These are phyloP conservation scores for Aphelenchoides bicaudatus DNA, from an alignment of 2,888 invertebrate species.

Conservation along the genomic window DNA sequence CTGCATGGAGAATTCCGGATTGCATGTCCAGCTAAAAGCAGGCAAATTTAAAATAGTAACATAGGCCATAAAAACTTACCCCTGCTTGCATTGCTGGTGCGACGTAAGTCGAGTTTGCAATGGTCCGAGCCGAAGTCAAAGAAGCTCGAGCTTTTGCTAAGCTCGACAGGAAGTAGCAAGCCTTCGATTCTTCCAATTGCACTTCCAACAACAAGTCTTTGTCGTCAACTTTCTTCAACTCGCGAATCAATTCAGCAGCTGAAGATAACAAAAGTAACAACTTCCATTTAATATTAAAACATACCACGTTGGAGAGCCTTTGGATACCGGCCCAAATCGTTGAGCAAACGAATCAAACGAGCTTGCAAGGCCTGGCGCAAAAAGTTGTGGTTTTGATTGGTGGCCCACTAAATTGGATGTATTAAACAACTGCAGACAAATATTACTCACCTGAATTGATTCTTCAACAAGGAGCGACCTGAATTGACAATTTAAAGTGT, in stretches of 20 bases:
- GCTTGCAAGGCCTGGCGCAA: slow-evolving; percentile 91
- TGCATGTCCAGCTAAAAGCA: slow-evolving; percentile 79
- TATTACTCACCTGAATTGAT: not conserved
- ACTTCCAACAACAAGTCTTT: slow-evolving; percentile 98
- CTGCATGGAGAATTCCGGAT: slow-evolving; percentile 95
- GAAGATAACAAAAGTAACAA: slow-evolving; percentile 26
- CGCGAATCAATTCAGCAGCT: slow-evolving; percentile 73
- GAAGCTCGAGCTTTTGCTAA: slow-evolving; percentile 85
- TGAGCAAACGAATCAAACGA: slow-evolving; percentile 84
- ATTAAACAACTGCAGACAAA: slow-evolving; percentile 63
- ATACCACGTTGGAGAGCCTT: slow-evolving; percentile 50
- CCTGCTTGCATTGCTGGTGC: slow-evolving; percentile 33
- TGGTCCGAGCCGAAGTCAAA: slow-evolving; percentile 94
- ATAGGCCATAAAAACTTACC: too few species aligned
- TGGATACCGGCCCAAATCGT: slow-evolving; percentile 61
- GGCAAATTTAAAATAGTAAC: too few species aligned
- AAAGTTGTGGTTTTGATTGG: slow-evolving; percentile 92
- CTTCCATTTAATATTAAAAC: slow-evolving; percentile 15
- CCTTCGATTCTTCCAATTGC: slow-evolving; percentile 93
- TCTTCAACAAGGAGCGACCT: slow-evolving; percentile 18
- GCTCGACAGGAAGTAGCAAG: slow-evolving; percentile 93
- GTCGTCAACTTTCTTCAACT: slow-evolving; percentile 96
- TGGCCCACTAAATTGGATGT: slow-evolving; percentile 99
- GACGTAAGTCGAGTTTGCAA: slow-evolving; percentile 98
- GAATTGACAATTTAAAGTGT: not conserved